Conservation (phyloP, 2,113 vertebrate species). For the Redunca redunca region DNA sequence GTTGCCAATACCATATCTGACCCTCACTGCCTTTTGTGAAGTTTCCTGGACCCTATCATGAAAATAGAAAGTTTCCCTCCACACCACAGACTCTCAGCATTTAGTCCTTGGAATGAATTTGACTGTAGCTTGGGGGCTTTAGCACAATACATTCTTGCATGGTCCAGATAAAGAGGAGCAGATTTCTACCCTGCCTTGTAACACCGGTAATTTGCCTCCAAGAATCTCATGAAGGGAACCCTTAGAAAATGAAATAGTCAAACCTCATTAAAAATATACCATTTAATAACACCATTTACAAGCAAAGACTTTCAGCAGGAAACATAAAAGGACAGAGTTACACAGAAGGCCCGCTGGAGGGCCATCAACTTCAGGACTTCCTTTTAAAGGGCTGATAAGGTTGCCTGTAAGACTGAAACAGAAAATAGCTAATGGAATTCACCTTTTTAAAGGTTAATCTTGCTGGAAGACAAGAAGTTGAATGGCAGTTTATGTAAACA, state of each 20-base stretch:
- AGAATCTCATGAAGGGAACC: neutral
- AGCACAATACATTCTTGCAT: neutral
- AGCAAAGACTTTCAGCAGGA: conserved; percentile 36
- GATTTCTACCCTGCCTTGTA: neutral
- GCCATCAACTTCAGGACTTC: neutral
- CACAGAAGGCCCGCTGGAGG: neutral
- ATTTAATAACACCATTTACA: conserved; percentile 44
- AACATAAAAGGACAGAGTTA: conserved; percentile 25
- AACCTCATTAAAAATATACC: conserved; percentile 52
- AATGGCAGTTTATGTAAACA: conserved; percentile 37
- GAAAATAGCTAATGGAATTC: conserved; percentile 15
- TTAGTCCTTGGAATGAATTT: neutral
- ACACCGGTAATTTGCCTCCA: neutral
- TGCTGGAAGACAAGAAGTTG: conserved; percentile 11
- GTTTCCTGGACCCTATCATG: neutral
- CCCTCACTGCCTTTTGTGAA: neutral
- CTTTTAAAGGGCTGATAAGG: neutral
- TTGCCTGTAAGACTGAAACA: neutral
- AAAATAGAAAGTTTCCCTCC: neutral
- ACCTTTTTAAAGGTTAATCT: conserved; percentile 53
- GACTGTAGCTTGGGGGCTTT: neutral
- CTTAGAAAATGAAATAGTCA: neutral
- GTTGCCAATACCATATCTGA: neutral
- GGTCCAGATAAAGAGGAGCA: neutral
- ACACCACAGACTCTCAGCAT: neutral